phyloP scores from a whole-genome alignment of 2,888 invertebrate genomes.

The Platycheirus albimanus region DNA sequence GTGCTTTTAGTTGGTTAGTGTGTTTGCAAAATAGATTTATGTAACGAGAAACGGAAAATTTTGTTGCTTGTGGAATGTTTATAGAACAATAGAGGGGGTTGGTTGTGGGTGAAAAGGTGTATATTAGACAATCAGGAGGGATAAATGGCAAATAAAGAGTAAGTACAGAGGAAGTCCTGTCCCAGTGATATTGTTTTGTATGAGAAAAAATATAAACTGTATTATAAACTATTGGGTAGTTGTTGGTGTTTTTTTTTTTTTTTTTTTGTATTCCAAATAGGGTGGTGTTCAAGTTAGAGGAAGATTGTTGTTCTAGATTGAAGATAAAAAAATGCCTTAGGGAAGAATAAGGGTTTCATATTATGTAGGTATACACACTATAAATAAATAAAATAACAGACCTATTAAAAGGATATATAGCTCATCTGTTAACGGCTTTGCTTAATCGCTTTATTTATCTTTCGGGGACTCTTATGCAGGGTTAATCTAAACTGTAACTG shows the following conservation, averaged over 20 bases:
- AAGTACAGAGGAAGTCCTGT: slow-evolving; percentile 14
- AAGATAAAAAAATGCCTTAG: too few species aligned
- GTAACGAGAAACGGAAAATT: slow-evolving; percentile 26
- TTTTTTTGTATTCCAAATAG: background rate
- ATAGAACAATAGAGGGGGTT: background rate
- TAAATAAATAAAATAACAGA: too few species aligned
- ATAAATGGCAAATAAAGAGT: slow-evolving; percentile 31
- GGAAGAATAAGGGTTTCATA: too few species aligned
- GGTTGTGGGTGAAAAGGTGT: too few species aligned
- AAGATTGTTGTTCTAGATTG: too few species aligned
- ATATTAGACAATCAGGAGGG: slow-evolving; percentile 21
- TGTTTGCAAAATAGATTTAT: slow-evolving; percentile 55
- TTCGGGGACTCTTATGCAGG: too few species aligned
- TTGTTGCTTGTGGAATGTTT: slow-evolving; percentile 9
- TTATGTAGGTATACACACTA: too few species aligned
- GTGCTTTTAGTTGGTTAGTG: slow-evolving; percentile 41
- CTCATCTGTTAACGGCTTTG: too few species aligned
- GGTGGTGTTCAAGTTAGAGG: background rate
- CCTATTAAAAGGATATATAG: too few species aligned
- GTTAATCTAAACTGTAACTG: too few species aligned
- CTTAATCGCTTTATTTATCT: too few species aligned
- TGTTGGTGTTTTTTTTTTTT: background rate
- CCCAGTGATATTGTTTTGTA: slow-evolving; percentile 4
- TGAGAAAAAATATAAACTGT: background rate
- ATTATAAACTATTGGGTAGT: background rate